A percentile compares a stretch with the other conserved stretches of the same genome.
Conservation (phyloP, 2,113 vertebrate genomes). For the Amblyopsis rosae region DNA sequence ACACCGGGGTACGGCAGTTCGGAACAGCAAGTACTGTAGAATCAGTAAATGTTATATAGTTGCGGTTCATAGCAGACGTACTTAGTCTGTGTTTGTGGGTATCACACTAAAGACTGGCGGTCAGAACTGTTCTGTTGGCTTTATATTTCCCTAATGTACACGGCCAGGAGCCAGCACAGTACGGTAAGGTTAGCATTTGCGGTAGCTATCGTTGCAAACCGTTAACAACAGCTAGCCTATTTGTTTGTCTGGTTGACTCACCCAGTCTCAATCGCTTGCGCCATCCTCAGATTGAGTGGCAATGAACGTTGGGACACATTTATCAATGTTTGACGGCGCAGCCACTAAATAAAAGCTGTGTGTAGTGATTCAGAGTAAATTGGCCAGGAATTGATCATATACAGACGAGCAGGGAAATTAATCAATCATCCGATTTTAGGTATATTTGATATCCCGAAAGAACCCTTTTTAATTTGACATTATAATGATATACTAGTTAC, state of each 20-base stretch:
- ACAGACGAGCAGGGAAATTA: background rate
- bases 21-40: too few species aligned
- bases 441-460: too few species aligned
- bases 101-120: too few species aligned
- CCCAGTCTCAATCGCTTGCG: background rate
- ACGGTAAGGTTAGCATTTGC: slow-evolving; percentile 16
- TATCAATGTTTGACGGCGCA: background rate
- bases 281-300: background rate
- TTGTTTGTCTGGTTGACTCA: slow-evolving; percentile 15
- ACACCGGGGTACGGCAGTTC: too few species aligned
- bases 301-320: background rate
- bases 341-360: background rate
- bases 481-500: too few species aligned
- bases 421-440: too few species aligned
- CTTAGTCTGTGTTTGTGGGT: too few species aligned
- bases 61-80: too few species aligned
- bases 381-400: slow-evolving; percentile 13
- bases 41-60: too few species aligned
- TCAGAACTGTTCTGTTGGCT: too few species aligned
- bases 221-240: slow-evolving; percentile 1
- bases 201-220: background rate
- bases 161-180: slow-evolving; percentile 17
- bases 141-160: background rate
- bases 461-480: too few species aligned
- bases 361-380: slow-evolving; percentile 1